Evolutionary conservation across 1,140 invertebrate species (phyloP), one percentile per base, ranked within the genome.

Genomic region (Drosophila mayri): DNA sequence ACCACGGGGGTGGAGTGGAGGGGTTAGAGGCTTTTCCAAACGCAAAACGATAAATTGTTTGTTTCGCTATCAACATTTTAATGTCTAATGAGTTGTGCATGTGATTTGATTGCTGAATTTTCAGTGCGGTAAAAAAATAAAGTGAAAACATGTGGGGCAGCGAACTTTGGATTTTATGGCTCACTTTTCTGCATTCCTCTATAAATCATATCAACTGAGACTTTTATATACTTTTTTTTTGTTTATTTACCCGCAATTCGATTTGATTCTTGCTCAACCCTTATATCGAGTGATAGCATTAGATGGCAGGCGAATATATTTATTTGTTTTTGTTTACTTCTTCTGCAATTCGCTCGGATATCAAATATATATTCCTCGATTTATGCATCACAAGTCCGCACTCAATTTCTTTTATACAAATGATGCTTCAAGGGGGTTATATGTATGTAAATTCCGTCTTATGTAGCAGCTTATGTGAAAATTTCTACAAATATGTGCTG

Each of bases 61-160:
- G 58, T 73, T 52, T 74, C 22, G 47, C 40, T 74, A 74, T 74
- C 58, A 63, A 47, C 71, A 74, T 40, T 63, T 63, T 54, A 54
- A 63, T 47, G 35, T 40, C 70, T 74, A 74, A 74, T 74, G 70
- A 74, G 71, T 63, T 63, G 20, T 25, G 58, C 71, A 76, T 76
- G 73, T 76, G 73, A 76, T 76, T 66, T 66, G 30, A 76, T 75
- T 52, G 50, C 35, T 52, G 60, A 44, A 20, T 54, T 41, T 28
- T 37, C 30, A 55, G 16, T 16, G 18, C 37, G 30, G 16, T 30
- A 6, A 32, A 50, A 50, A n/a, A 43, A 50, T 32, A 50, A 50
- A 18, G 25, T 46, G 16, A 38, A 20, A 10, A 30, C 40, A 47
- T 46, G 35, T 6, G 16, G 11, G 11, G 11, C 40, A 14, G 30